Percentiles rank a stretch among this genome's conserved stretches.
Evolutionary conservation across 2,797 vertebrate species (phyloP).

Genomic region (Sarcoramphus papa): DNA sequence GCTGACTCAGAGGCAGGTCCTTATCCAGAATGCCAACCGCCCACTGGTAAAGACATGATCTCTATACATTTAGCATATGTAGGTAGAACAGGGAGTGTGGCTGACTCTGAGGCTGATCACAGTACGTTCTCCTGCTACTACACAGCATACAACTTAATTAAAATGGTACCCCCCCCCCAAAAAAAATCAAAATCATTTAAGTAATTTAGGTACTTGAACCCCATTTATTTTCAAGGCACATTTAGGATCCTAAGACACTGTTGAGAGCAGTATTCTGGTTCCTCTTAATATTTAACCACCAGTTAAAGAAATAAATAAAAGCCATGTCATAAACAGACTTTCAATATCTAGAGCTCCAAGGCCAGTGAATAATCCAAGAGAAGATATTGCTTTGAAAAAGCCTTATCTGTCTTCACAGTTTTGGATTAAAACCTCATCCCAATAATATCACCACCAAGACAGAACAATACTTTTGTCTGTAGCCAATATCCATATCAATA

Average conservation of each 20-base stretch:
- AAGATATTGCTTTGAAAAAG: not conserved
- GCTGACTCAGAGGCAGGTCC: conserved; percentile 11
- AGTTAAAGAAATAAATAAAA: not conserved
- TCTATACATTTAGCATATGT: not conserved
- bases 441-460: not conserved
- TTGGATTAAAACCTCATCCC: not conserved
- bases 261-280: not conserved
- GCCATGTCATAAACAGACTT: not conserved
- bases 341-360: not conserved
- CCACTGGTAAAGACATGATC: not conserved
- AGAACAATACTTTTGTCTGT: not conserved
- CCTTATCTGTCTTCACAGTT: not conserved
- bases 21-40: not conserved
- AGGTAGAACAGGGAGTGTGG: not conserved
- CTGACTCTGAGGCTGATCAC: not conserved
- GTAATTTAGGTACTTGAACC: not conserved
- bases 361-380: not conserved
- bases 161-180: not conserved
- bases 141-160: not conserved
- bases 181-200: not conserved
- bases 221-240: not conserved
- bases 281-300: not conserved
- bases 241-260: not conserved
- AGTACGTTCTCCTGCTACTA: not conserved
- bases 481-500: not conserved